A percentile compares a stretch with the other conserved stretches of the same genome.
phyloP scores from a whole-genome alignment of 2,797 vertebrate species.

The Crossoptilon crossoptilon region DNA sequence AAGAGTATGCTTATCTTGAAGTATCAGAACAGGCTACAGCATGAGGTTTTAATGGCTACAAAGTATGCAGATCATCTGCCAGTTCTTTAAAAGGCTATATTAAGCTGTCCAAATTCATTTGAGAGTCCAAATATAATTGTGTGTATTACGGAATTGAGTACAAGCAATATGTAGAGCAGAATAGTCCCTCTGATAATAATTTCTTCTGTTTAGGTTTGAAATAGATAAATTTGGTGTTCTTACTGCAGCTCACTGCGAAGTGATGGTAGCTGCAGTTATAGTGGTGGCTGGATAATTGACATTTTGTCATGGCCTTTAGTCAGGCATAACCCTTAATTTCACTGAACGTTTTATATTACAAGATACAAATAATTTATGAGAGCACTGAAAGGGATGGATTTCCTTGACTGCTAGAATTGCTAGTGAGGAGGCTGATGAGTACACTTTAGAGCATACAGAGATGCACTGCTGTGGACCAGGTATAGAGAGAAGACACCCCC shows the following conservation, averaged over 20 bases:
- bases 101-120: not conserved
- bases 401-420: not conserved
- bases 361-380: not conserved
- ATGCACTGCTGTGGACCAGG: not conserved
- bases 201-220: not conserved
- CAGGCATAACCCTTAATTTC: not conserved
- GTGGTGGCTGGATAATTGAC: not conserved
- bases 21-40: not conserved
- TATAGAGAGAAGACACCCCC: accelerated
- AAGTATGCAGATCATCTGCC: not conserved
- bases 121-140: not conserved
- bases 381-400: not conserved
- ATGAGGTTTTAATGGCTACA: not conserved
- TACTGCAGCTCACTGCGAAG: not conserved
- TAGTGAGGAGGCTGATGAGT: not conserved
- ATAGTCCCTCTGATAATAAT: not conserved
- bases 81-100: not conserved
- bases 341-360: not conserved
- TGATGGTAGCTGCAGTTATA: not conserved
- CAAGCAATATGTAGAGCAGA: not conserved
- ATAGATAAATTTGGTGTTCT: too few species aligned
- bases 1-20: not conserved
- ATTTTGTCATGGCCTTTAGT: not conserved
- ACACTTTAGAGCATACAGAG: not conserved
- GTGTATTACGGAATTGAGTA: not conserved